Conservation (phyloP, 2,113 vertebrate genomes). For the Pavo muticus region DNA sequence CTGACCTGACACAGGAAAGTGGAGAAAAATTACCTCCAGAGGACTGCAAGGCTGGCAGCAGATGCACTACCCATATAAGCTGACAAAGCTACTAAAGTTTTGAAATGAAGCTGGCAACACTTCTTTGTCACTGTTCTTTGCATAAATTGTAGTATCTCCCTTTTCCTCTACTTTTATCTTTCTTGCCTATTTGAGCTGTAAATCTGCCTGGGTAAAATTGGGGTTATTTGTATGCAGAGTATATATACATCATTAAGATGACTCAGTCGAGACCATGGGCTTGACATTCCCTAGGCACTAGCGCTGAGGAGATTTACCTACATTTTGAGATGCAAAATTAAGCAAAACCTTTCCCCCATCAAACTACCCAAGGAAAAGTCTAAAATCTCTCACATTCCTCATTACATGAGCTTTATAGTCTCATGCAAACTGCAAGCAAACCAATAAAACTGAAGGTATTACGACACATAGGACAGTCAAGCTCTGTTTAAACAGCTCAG, state of each 20-base stretch:
- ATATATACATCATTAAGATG: neutral
- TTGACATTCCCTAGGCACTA: neutral
- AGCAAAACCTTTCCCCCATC: neutral
- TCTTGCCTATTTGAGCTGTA: neutral
- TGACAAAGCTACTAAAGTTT: neutral
- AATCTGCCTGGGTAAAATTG: neutral
- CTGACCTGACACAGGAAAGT: neutral
- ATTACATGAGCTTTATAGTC: neutral
- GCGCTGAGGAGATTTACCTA: neutral
- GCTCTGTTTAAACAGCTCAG: neutral
- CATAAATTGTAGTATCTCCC: neutral
- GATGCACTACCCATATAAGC: neutral
- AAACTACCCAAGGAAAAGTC: rapidly evolving
- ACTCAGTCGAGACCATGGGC: neutral
- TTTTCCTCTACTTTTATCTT: neutral
- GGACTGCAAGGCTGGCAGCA: neutral
- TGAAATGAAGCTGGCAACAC: neutral
- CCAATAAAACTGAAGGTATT: neutral
- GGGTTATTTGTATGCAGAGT: neutral
- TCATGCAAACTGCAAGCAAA: neutral
- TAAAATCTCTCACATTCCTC: neutral
- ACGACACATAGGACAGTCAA: neutral
- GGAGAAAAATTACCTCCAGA: neutral
- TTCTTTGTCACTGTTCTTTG: neutral
- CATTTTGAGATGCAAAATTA: neutral